Percentiles rank a stretch among this genome's conserved stretches.
These are phyloP conservation scores for Leucosticte australis DNA, from an alignment of 2,113 vertebrate genomes.

Conservation along the genomic window DNA sequence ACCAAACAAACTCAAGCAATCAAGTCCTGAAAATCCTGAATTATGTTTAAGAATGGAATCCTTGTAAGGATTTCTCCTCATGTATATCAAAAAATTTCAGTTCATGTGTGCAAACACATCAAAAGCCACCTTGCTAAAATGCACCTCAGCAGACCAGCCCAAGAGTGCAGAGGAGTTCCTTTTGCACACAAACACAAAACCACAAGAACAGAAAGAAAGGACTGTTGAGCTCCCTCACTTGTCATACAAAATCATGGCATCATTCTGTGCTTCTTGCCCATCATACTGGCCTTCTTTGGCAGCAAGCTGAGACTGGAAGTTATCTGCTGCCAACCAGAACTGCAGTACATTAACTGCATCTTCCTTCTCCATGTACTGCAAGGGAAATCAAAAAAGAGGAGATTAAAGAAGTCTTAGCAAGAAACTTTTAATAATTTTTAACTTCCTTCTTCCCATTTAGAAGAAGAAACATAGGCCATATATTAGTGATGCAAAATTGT, in stretches of 20 bases:
- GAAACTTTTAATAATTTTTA: background rate
- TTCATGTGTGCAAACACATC: background rate
- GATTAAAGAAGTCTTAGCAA: background rate
- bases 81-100: fast-evolving
- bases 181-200: background rate
- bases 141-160: background rate
- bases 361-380: constrained; percentile 98
- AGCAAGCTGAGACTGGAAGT: constrained; percentile 97
- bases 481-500: background rate
- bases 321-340: constrained; percentile 97
- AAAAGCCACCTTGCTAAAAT: background rate
- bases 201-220: background rate
- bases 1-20: background rate
- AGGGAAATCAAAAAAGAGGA: background rate
- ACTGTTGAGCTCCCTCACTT: constrained; percentile 79
- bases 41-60: background rate
- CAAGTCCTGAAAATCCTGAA: background rate
- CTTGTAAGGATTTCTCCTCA: background rate
- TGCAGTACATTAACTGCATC: constrained; percentile 95
- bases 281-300: constrained; percentile 98
- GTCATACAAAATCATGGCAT: constrained; percentile 99
- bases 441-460: background rate
- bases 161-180: background rate
- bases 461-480: background rate
- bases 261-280: constrained; percentile 97